A percentile compares a stretch with the other conserved stretches of the same genome.
These are phyloP conservation scores for Anastrepha obliqua DNA, from an alignment of 1,140 invertebrate genomes.

Conservation along the genomic window DNA sequence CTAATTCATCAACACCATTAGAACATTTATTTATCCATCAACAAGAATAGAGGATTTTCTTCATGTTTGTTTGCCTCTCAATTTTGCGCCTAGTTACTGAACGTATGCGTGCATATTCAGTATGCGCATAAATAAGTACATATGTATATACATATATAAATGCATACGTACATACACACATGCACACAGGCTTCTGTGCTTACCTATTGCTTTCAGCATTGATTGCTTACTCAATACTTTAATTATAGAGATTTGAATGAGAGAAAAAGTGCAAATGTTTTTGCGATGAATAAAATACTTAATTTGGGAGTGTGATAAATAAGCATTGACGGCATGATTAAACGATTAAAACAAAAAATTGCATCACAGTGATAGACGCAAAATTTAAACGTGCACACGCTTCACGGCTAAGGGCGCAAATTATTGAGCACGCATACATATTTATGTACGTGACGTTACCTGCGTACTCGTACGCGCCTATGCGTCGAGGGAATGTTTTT, in stretches of 20 bases:
- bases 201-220: no score
- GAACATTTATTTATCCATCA: background rate
- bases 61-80: background rate
- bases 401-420: background rate
- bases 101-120: no score
- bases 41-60: background rate
- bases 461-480: background rate
- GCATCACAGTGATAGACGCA: background rate
- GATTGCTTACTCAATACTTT: no score
- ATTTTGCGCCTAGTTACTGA: background rate
- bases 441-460: conserved; percentile 12
- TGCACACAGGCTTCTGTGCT: no score
- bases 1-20: background rate
- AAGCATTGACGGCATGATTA: background rate
- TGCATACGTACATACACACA: no score
- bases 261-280: background rate
- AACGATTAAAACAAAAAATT: background rate
- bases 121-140: no score
- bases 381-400: background rate
- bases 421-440: background rate
- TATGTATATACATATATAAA: no score
- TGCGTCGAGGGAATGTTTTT: background rate
- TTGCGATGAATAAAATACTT: background rate
- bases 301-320: background rate
- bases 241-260: background rate